Evolutionary conservation across 2,797 vertebrate species (phyloP).

Genomic region (Lithobates pipiens): DNA sequence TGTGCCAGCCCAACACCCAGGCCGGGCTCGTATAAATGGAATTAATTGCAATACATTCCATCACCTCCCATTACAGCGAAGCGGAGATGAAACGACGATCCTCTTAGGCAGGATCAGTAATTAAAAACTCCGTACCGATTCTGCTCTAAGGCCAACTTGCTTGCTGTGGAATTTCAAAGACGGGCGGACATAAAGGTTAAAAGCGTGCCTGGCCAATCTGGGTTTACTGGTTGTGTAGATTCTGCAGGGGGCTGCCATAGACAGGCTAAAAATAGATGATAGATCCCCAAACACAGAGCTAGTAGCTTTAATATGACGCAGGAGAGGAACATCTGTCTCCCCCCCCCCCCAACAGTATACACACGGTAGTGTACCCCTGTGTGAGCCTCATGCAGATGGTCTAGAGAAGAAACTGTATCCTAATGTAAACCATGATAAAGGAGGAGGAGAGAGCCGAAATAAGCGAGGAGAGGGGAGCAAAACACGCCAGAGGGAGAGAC

Average conservation of each 20-base stretch:
- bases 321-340: slow-evolving; percentile 21
- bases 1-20: not conserved
- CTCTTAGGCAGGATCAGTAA: slow-evolving; percentile 22
- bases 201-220: not conserved
- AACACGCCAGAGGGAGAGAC: not conserved
- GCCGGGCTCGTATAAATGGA: not conserved
- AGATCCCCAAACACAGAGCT: not conserved
- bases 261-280: not conserved
- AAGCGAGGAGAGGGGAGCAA: not conserved
- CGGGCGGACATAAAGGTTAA: not conserved
- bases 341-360: not conserved
- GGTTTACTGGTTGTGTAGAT: not conserved
- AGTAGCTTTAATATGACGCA: not conserved
- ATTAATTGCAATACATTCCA: slow-evolving; percentile 14
- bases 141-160: not conserved
- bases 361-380: not conserved
- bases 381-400: slow-evolving; percentile 34
- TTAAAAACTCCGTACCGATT: slow-evolving; percentile 16
- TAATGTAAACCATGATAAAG: slow-evolving; percentile 24
- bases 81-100: slow-evolving; percentile 23
- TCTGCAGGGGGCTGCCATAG: not conserved
- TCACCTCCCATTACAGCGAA: slow-evolving; percentile 32
- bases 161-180: not conserved
- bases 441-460: not conserved
- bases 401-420: slow-evolving; percentile 18